Evolutionary conservation across 2,113 vertebrate species (phyloP).

Genomic region (Chelonoidis abingdonii): DNA sequence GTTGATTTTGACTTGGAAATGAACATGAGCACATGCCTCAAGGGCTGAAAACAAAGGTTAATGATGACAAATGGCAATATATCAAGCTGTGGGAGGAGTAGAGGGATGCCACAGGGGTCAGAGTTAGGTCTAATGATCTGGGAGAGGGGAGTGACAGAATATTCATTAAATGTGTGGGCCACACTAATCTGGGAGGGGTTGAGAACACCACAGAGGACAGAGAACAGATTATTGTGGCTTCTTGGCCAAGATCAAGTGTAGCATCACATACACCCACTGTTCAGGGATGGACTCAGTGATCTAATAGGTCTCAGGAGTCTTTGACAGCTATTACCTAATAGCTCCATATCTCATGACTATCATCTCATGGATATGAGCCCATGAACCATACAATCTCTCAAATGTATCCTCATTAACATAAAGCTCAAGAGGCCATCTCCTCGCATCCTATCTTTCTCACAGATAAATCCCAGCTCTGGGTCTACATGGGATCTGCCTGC

Average conservation of each 20-base stretch:
- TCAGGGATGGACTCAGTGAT: not conserved
- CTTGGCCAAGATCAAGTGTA: not conserved
- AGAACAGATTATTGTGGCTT: not conserved
- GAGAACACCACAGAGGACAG: not conserved
- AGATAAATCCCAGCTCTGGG: not conserved
- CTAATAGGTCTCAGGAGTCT: not conserved
- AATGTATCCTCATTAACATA: not conserved
- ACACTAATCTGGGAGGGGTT: not conserved
- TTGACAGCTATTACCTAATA: not conserved
- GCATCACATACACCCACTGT: not conserved
- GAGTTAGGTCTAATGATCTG: not conserved
- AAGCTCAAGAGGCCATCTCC: not conserved
- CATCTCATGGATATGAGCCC: not conserved
- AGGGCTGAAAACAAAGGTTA: not conserved
- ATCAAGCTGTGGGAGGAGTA: not conserved
- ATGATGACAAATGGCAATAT: not conserved
- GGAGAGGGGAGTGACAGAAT: not conserved
- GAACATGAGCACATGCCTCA: not conserved
- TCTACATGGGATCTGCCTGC: not conserved
- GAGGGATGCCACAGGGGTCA: not conserved
- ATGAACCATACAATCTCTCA: not conserved
- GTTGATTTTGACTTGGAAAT: not conserved
- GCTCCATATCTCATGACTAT: not conserved
- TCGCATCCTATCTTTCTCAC: not conserved
- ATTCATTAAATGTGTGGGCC: not conserved